Conservation (phyloP, 2,113 vertebrate species). For the Delphinus delphis region DNA sequence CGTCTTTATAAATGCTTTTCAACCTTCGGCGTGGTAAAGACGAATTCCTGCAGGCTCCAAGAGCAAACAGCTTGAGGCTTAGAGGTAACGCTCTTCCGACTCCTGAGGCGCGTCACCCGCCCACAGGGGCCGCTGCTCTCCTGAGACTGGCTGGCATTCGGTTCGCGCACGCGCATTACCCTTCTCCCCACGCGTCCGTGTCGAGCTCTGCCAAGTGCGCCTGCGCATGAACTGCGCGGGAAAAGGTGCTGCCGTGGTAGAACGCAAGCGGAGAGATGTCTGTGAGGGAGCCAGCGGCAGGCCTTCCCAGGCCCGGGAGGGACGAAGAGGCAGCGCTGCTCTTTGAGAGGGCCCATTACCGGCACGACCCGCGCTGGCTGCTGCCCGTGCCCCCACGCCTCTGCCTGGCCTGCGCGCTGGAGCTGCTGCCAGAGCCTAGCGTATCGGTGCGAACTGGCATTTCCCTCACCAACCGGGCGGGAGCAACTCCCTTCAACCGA, state of each 20-base stretch:
- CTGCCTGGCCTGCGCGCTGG: conserved; percentile 90
- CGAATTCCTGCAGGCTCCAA: neutral
- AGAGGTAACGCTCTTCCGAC: rapidly evolving
- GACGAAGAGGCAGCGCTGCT: conserved; percentile 56
- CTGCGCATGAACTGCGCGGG: conserved; percentile 55
- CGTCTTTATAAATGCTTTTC: neutral
- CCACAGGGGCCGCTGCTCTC: rapidly evolving
- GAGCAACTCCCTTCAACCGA: rapidly evolving
- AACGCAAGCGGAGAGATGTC: rapidly evolving
- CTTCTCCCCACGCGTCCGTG: rapidly evolving
- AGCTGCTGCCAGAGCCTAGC: conserved; percentile 84
- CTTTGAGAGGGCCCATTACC: conserved; percentile 81
- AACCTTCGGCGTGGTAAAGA: neutral
- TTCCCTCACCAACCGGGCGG: neutral
- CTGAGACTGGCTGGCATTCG: rapidly evolving
- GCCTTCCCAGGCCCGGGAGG: rapidly evolving
- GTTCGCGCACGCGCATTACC: neutral
- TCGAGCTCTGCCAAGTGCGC: neutral
- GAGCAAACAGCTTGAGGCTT: too few species aligned
- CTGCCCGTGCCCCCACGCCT: conserved; percentile 75
- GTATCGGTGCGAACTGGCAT: conserved; percentile 82
- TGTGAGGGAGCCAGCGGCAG: neutral
- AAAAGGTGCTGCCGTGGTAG: rapidly evolving
- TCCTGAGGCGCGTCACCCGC: rapidly evolving
- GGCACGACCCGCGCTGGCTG: conserved; percentile 86